phyloP scores from a whole-genome alignment of 64 coral and sea anemone species.

The Pocillopora damicornis region DNA sequence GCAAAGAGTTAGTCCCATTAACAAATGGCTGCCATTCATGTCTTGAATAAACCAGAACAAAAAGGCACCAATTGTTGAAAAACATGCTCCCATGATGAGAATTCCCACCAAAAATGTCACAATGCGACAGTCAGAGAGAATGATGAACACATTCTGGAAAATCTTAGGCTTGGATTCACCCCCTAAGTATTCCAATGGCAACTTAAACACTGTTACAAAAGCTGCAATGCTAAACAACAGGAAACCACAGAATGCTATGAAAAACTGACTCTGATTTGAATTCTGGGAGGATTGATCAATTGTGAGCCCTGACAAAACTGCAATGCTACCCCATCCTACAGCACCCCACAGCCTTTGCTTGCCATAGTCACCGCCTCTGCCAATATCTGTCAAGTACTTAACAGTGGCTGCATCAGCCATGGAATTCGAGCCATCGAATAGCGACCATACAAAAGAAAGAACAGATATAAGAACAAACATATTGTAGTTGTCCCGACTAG shows the following conservation, averaged over 20 bases:
- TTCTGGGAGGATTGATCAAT: slow-evolving; percentile 26
- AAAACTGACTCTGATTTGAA: slow-evolving; percentile 25
- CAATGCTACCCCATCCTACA: slow-evolving; percentile 40
- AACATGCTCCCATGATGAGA: slow-evolving; percentile 46
- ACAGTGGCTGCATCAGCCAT: slow-evolving; percentile 18
- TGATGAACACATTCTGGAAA: background rate
- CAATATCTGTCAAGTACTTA: slow-evolving; percentile 19
- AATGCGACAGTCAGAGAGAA: slow-evolving; percentile 26
- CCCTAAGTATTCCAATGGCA: slow-evolving; percentile 21
- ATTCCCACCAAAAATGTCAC: slow-evolving; percentile 37
- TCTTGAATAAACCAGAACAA: slow-evolving; percentile 58
- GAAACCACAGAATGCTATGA: slow-evolving; percentile 47
- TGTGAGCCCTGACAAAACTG: slow-evolving; percentile 37
- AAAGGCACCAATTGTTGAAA: slow-evolving; percentile 19
- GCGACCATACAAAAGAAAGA: background rate
- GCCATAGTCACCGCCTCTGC: slow-evolving; percentile 27
- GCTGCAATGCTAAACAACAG: slow-evolving; percentile 27
- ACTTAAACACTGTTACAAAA: background rate
- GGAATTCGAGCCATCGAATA: slow-evolving; percentile 3
- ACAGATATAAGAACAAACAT: background rate
- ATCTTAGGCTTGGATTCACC: slow-evolving; percentile 27
- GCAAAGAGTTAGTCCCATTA: slow-evolving; percentile 38
- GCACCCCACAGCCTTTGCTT: slow-evolving; percentile 61
- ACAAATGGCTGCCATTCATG: slow-evolving; percentile 32
- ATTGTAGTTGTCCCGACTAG: background rate